Evolutionary conservation across 1,140 invertebrate species (phyloP), one percentile per base, ranked within the genome.

Genomic region (Cheumatopsyche charites): DNA sequence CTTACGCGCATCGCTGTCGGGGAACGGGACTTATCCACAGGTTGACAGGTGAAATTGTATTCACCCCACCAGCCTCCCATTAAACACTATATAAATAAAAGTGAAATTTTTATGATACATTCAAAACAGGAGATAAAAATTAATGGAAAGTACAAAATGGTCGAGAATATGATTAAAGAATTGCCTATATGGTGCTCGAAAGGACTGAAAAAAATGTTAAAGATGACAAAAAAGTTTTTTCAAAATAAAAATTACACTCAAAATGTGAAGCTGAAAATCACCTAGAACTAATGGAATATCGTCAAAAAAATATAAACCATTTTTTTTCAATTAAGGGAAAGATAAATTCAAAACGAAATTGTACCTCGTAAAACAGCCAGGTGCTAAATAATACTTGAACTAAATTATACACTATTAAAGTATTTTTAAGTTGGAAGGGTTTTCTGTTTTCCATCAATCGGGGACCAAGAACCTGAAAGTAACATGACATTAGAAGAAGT

Each of bases 1-100:
- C 91, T 92, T 89, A 96, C 94, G 87, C 92, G 87, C 81, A 92
- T 84, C 63, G 92, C 92, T 75, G 86, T 86, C 17, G 90, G 88
- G 80, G 88, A 89, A 79, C 88, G 84, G 13, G 89, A 89, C 84
- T 95, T 94, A 81, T 94, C 92, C 73, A 96, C 93, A 9, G 93
- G 92, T 82, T 97, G 92, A 82, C 94, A 96, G 75, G 88, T 87
- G 78, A 93, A 94, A 84, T 90, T 95, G 87, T 96, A 94, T 55
- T 90, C 82, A 72, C 84, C 84, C 85, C 90, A 90, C 91, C 91
- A 92, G 77, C 90, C 91, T 77, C 88, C 89, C 82, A 87, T 86
- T 82, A 92, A 85, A 78, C 89, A 90, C 91, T 91, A 85, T 58
- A 62, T 36, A 45, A 36, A 55, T 71, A 65, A 66, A 36, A 62